Base-by-base conservation (phyloP, 2,113 vertebrate genomes). In the Corythornis madagascariensis region DNA sequence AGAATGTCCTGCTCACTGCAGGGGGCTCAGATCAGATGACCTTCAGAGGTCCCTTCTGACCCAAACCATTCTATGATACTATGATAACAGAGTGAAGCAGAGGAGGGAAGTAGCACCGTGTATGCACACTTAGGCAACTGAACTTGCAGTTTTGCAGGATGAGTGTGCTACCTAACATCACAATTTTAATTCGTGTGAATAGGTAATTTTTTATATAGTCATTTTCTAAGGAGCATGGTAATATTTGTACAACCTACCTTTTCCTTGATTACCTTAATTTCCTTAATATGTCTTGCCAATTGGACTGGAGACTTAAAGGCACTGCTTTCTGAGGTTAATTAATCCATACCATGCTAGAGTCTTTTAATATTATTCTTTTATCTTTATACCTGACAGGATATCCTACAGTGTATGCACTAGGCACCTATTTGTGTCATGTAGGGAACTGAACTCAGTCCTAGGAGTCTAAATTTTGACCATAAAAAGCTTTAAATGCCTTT, bases 371-470 rank as follows among this genome's bases (percentile, higher is more conserved):
- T 17, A 42, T 61, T 75, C 3, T 53, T 60, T 83, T 73, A 76
- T 7, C 35, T 85, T 82, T 63, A 35, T 47, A 71, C 5, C 3
- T n/a, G 18, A 65, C n/a, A 72, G 7, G 3, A 2, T 16, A 60
- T 25, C 25, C 40, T 73, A 65, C 4, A 15, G 20, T 21, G 53
- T 25, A 61, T 33, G 7, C n/a, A 45, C 8, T 45, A 65, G 35
- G 2, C 24, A 57, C 14, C 8, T 42, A 26, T 45, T 55, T 4
- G 1, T 83, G 10, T 35, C 11, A 2, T 1, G 1, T 13, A 6
- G 10, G 17, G 42, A 72, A 61, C 24, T 19, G 28, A 93, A 77
- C 9, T 5, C 56, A 69, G n/a, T 38, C 40, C 43, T 42, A 57
- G 8, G 4, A 4, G 7, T 50, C 10, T 17, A 78, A 52, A 56